Evolutionary conservation across 30 jellyfish, hydroid and myxozoan genomes (phyloP).

Genomic region (Cassiopea andromeda): DNA sequence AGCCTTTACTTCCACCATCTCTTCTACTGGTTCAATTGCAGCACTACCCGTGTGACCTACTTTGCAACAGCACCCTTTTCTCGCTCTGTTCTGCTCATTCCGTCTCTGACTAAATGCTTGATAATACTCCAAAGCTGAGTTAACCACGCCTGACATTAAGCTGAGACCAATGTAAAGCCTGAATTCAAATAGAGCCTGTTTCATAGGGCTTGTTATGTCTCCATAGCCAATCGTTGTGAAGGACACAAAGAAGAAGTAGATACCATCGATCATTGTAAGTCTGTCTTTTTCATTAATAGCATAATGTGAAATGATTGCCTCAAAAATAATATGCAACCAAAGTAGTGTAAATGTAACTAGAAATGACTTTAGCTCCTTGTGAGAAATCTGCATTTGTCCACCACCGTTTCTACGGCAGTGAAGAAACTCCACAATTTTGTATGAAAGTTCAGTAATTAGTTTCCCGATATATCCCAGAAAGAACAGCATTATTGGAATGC

Average conservation of each 20-base stretch:
- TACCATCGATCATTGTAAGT: slow-evolving; percentile 48
- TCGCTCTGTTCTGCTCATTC: background rate
- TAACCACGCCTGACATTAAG: slow-evolving; percentile 67
- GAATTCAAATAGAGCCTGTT: slow-evolving; percentile 37
- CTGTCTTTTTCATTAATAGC: background rate
- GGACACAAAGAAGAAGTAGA: slow-evolving; percentile 66
- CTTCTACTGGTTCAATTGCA: slow-evolving; percentile 25
- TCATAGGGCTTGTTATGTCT: slow-evolving; percentile 68
- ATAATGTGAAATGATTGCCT: slow-evolving; percentile 26
- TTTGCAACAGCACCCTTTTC: slow-evolving; percentile 10
- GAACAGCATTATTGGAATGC: slow-evolving; percentile 67
- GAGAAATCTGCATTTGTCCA: slow-evolving; percentile 13
- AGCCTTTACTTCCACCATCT: slow-evolving; percentile 22
- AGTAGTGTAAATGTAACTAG: slow-evolving; percentile 12
- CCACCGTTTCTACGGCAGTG: slow-evolving; percentile 9
- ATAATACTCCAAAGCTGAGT: slow-evolving; percentile 41
- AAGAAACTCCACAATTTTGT: background rate
- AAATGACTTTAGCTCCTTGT: slow-evolving; percentile 63
- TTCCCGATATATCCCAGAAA: slow-evolving; percentile 55
- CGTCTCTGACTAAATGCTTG: slow-evolving; percentile 30
- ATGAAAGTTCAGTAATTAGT: slow-evolving; percentile 34
- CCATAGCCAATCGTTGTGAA: slow-evolving; percentile 73
- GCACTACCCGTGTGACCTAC: background rate
- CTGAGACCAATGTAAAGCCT: slow-evolving; percentile 60
- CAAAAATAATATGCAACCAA: slow-evolving; percentile 35